Base-by-base conservation (phyloP, 2,113 vertebrate species). In the Anthoscopus minutus region DNA sequence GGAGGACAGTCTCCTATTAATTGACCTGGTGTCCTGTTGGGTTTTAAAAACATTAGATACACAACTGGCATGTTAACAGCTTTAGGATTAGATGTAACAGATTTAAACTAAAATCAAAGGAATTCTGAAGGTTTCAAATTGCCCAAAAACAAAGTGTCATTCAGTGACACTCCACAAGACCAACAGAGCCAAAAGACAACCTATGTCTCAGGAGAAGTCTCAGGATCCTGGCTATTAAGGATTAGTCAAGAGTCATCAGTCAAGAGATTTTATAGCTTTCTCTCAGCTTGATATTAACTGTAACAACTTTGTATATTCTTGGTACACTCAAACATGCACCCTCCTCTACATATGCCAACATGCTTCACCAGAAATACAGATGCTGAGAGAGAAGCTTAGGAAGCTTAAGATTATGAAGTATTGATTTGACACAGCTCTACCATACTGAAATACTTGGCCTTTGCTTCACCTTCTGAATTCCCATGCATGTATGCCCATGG, bases 1-100 rank as follows among this genome's bases (percentile, higher is more conserved):
- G 99, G 98, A 89, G 99, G 98, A 97, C 98, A 98, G 53, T 98
- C 97, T 93, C 99, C 99, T 24, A 98, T 91, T 44, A 90, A 94
- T 90, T 99, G 99, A 15, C 96, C 98, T 48, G 96, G 88, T 31
- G 97, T 95, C 94, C 99, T 99, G 74, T 13, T 42, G 48, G 31
- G 53, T 95, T 93, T 94, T 81, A 88, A 93, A n/a, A 95, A 86
- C 13, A 93, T 65, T 22, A n/a, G 40, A 35, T 19, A 81, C 9
- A 69, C 23, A 58, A 50, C 18, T 11, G 13, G 11, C 10, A 73
- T 5, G 7, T 77, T 76, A 89, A 89, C 37, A 89, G 19, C 38
- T 57, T 65, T 15, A 45, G 40, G 33, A 69, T 42, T 37, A 69
- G 3, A 42, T 16, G 2, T 10, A 35, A 69, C 18, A 76, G 47